These are phyloP conservation scores for Acyrthosiphon pisum DNA, from an alignment of 1,140 invertebrate species.

Conservation along the genomic window DNA sequence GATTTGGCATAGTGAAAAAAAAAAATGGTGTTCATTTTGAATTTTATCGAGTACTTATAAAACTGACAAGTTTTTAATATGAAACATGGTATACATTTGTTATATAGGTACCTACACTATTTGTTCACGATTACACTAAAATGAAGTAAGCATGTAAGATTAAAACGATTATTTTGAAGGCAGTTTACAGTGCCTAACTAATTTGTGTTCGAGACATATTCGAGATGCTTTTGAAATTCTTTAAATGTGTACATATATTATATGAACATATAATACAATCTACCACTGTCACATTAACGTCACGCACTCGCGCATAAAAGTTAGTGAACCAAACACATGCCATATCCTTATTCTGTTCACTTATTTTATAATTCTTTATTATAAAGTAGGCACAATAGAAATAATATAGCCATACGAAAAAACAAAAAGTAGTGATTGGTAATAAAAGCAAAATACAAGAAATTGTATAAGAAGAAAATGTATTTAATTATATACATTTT, in stretches of 20 bases:
- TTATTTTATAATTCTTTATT: background rate
- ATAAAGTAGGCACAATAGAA: background rate
- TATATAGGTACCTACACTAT: background rate
- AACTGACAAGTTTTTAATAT: background rate
- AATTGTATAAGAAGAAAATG: background rate
- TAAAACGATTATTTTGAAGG: background rate
- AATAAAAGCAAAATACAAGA: background rate
- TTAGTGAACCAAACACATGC: constrained; percentile 1
- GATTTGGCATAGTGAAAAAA: background rate
- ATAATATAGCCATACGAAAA: background rate
- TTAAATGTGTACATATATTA: background rate
- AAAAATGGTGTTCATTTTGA: background rate
- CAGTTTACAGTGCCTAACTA: background rate
- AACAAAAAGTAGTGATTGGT: background rate
- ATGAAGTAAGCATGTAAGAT: background rate
- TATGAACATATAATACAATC: background rate
- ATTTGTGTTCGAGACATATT: background rate
- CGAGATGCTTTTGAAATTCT: background rate
- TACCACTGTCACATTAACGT: background rate
- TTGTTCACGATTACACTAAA: background rate
- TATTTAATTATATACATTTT: background rate
- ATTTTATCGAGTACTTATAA: background rate
- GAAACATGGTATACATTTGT: background rate
- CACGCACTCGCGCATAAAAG: background rate
- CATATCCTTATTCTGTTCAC: background rate